phyloP scores from a whole-genome alignment of 2,888 invertebrate genomes.

The Eupeodes latifasciatus region DNA sequence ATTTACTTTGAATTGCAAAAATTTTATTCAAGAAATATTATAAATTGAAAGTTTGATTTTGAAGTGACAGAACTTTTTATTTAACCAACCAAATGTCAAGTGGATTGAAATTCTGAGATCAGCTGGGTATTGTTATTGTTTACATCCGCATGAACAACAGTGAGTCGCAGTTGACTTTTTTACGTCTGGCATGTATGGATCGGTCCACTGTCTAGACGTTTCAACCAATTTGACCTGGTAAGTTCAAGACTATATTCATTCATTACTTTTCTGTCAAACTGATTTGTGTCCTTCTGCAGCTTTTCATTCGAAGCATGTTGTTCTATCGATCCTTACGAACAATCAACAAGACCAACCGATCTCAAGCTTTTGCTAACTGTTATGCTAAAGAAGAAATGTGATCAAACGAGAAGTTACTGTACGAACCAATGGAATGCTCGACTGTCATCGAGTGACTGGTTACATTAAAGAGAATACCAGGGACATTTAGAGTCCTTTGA shows the following conservation, averaged over 20 bases:
- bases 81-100: no score
- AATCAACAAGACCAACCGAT: conserved; percentile 83
- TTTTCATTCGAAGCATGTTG: conserved; percentile 94
- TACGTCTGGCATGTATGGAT: no score
- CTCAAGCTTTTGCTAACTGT: conserved; percentile 89
- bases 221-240: conserved; percentile 88
- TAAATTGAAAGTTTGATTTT: no score
- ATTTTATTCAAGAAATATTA: no score
- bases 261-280: background rate
- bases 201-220: no score
- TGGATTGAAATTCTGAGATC: no score
- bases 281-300: conserved; percentile 81
- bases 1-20: no score
- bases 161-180: no score
- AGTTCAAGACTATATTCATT: background rate
- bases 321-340: conserved; percentile 88
- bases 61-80: no score
- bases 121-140: no score
- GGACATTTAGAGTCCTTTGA: conserved; percentile 94
- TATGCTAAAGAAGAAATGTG: conserved; percentile 88
- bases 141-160: no score
- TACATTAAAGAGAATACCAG: conserved; percentile 94
- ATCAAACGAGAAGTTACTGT: conserved; percentile 87
- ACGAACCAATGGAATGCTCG: conserved; percentile 85
- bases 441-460: conserved; percentile 91